Conservation (phyloP, 1,140 invertebrate species). For the Campoletis sonorensis region DNA sequence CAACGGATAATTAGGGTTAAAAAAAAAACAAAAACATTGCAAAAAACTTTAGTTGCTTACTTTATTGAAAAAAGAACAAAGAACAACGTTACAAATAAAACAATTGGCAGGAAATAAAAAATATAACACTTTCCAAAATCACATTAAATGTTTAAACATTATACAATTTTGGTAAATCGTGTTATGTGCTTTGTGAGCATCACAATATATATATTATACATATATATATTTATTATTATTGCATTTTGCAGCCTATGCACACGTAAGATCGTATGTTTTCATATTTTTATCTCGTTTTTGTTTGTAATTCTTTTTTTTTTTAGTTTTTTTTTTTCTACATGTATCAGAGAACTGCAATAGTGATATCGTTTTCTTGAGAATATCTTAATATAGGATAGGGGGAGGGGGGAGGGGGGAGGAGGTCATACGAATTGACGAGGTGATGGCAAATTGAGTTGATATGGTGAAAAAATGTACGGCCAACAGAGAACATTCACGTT, state of each 20-base stretch:
- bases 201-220: slow-evolving; percentile 68
- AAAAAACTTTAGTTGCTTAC: slow-evolving; percentile 64
- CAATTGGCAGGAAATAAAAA: slow-evolving; percentile 76
- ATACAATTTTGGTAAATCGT: slow-evolving; percentile 73
- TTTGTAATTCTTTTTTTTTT: no score
- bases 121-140: slow-evolving; percentile 77
- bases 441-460: slow-evolving; percentile 67
- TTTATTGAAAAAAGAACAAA: slow-evolving; percentile 77
- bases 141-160: slow-evolving; percentile 74
- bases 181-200: slow-evolving; percentile 76
- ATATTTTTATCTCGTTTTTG: slow-evolving; percentile 18
- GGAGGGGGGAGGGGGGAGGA: background rate
- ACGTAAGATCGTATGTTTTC: slow-evolving; percentile 69
- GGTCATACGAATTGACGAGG: slow-evolving; percentile 65
- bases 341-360: slow-evolving; percentile 67
- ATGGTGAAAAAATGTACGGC: slow-evolving; percentile 62
- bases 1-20: background rate
- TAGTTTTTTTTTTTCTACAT: slow-evolving; percentile 61
- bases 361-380: slow-evolving; percentile 66
- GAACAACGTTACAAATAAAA: slow-evolving; percentile 76
- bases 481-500: slow-evolving; percentile 55
- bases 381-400: slow-evolving; percentile 67
- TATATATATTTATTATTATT: slow-evolving; percentile 68
- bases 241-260: slow-evolving; percentile 73
- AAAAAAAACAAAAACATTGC: slow-evolving; percentile 17